Base-by-base conservation (phyloP, 2,888 invertebrate genomes). In the Cerceris ruficornis region DNA sequence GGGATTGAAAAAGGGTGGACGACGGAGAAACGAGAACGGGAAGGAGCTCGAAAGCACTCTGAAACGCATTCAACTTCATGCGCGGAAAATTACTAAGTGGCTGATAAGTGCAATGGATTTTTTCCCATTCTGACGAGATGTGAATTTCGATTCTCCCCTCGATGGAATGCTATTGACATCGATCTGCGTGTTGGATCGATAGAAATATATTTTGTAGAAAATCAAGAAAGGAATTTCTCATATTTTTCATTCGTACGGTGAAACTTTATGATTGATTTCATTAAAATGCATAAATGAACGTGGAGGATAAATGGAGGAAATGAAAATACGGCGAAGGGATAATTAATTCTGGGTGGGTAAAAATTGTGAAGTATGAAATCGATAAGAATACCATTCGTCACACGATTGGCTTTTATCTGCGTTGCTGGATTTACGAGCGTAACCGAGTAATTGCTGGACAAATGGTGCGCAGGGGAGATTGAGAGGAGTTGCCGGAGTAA, bases 371-470 rank as follows among this genome's bases (percentile, higher is more conserved):
- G 65, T 71, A 65, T 55, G 41, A 57, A 42, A 43, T 15, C 58
- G 15, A 11, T 11, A 11, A 11, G 5, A 46, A 11, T 46, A 46
- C 11, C 11, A 11, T 46, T 46, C 46, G 46, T 46, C 46, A 46
- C 46, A 11, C 8, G 46, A 68, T 68, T 7, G 75, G 28, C 43
- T 14, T 49, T 17, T 39, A 46, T 60, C 39, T 60, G 49, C 49
- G n/a, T n/a, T 60, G 50, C 7, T 58, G 46, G 41, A 75, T 75
- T 69, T 69, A 75, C 43, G 55, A 50, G 17, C 43, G 50, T 28
- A 59, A 66, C 41, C 41, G 65, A 66, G 69, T 77, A 77, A 77
- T 55, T 42, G 69, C 11, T n/a, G 70, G 41, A 66, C 57, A 55
- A 72, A 72, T 66, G 67, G 60, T 59, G 52, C 66, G 13, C 46